Conservation (phyloP, 2,888 invertebrate genomes). For the Pelosia muscerda region DNA sequence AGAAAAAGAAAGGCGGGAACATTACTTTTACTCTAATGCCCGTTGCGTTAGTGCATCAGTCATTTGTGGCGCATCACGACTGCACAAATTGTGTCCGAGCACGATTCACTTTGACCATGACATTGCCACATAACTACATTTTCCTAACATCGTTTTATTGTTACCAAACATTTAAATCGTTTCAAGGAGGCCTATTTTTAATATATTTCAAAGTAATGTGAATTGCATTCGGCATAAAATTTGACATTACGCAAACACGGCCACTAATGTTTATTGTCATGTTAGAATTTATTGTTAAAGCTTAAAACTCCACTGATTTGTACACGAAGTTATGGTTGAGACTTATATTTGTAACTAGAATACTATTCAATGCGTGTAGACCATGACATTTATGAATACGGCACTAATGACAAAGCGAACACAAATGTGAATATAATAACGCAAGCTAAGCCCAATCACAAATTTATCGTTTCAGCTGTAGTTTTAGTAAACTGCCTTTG, state of each 20-base stretch:
- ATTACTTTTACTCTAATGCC: slow-evolving; percentile 73
- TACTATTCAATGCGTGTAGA: slow-evolving; percentile 31
- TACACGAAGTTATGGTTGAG: slow-evolving; percentile 19
- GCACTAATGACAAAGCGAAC: slow-evolving; percentile 43
- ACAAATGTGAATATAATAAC: slow-evolving; percentile 44
- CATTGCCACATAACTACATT: slow-evolving; percentile 76
- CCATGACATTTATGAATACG: slow-evolving; percentile 50
- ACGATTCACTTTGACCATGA: slow-evolving; percentile 78
- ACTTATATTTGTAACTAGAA: slow-evolving; percentile 35
- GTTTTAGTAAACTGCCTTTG: slow-evolving; percentile 40
- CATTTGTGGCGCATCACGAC: slow-evolving; percentile 78
- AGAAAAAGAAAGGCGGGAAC: slow-evolving; percentile 64
- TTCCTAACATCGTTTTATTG: slow-evolving; percentile 53
- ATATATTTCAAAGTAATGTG: slow-evolving; percentile 20
- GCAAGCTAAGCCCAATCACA: slow-evolving; percentile 31
- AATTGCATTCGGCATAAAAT: slow-evolving; percentile 1
- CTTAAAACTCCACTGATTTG: slow-evolving; percentile 6
- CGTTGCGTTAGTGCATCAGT: slow-evolving; percentile 69
- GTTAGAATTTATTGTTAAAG: slow-evolving; percentile 7
- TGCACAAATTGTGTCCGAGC: slow-evolving; percentile 59
- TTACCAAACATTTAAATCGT: slow-evolving; percentile 34
- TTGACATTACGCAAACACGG: slow-evolving; percentile 12
- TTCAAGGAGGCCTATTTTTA: slow-evolving; percentile 28
- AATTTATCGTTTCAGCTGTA: slow-evolving; percentile 27
- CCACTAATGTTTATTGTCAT: slow-evolving; percentile 7